Base-by-base conservation (phyloP, 1,140 invertebrate species). In the Calliphora vicina region DNA sequence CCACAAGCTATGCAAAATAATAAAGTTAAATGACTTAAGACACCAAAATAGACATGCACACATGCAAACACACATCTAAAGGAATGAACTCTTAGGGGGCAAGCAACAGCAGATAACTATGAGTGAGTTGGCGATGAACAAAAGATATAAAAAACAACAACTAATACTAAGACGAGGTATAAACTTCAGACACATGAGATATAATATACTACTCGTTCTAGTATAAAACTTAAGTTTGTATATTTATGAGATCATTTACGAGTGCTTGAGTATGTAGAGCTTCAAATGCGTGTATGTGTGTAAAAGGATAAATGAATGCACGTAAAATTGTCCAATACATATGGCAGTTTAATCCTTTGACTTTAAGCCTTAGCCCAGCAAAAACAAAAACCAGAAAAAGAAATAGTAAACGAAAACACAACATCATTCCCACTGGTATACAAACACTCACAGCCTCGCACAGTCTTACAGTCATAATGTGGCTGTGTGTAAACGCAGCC, bases 11-110 rank as follows among this genome's bases (percentile, higher is more conserved):
- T 74, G 72, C 72, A 74, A 74, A 74, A 74, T 74, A 74, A 74
- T 74, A 74, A 74, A 74, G 72, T 74, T 74, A 74, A 74, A 74
- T 74, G 72, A 74, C 72, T 74, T 74, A 74, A 74, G 72, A 74
- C 72, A 74, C 72, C 72, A 74, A 35, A 74, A 74, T 74, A 74
- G 72, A 35, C 72, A 74, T 35, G n/a, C 29, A 35, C 29, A 35
- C 8, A 35, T 35, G 29, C 29, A 35, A 8, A 35, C 50, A 57
- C 13, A 57, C 50, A 17, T 9, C 50, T n/a, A 57, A 57, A 15
- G 50, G 50, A 57, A 15, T 15, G 13, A 17, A 57, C n/a, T 57
- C 50, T 10, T 17, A 57, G 50, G 13, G 50, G n/a, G 15, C 10
- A 57, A n/a, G 50, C 50, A 17, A n/a, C 50, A 57, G 50, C 13